Percentiles rank a stretch among this genome's conserved stretches.
Evolutionary conservation across 1,140 invertebrate genomes (phyloP).

Genomic region (Diachasmimorpha longicaudata): DNA sequence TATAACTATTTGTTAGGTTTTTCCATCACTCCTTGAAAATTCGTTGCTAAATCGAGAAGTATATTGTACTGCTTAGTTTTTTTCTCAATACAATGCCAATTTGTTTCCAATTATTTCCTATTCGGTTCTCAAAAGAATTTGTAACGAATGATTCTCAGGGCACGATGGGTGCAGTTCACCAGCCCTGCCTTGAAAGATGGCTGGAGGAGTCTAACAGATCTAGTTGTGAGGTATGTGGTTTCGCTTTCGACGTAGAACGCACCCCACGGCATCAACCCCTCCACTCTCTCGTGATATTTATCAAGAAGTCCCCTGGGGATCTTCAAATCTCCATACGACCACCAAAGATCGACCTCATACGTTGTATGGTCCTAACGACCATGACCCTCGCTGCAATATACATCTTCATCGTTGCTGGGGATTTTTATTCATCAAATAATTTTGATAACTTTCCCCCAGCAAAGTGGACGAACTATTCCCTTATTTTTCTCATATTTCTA

Average conservation of each 20-base stretch:
- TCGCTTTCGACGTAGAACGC: conserved; percentile 42
- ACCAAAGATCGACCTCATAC: conserved; percentile 54
- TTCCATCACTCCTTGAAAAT: background rate
- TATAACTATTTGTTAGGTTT: background rate
- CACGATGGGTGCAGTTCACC: conserved; percentile 65
- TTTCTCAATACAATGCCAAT: too few species aligned
- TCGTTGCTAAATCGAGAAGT: too few species aligned
- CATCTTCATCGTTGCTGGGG: conserved; percentile 59
- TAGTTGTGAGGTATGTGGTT: conserved; percentile 56
- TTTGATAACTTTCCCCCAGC: conserved; percentile 59
- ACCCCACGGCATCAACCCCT: conserved; percentile 44
- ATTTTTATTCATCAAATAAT: conserved; percentile 61
- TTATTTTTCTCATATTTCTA: conserved; percentile 59
- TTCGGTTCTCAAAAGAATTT: too few species aligned
- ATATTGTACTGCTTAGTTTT: too few species aligned
- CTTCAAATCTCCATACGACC: conserved; percentile 43
- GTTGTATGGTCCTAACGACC: conserved; percentile 59
- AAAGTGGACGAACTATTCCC: conserved; percentile 59
- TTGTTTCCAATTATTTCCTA: too few species aligned
- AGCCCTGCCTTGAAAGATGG: conserved; percentile 66
- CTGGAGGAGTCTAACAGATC: conserved; percentile 56
- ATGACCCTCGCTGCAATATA: conserved; percentile 61
- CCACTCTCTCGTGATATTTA: conserved; percentile 44
- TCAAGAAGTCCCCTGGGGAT: conserved; percentile 39
- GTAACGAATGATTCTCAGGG: conserved; percentile 44